Conservation (phyloP, 2,797 vertebrate species). For the Notolabrus celidotus region DNA sequence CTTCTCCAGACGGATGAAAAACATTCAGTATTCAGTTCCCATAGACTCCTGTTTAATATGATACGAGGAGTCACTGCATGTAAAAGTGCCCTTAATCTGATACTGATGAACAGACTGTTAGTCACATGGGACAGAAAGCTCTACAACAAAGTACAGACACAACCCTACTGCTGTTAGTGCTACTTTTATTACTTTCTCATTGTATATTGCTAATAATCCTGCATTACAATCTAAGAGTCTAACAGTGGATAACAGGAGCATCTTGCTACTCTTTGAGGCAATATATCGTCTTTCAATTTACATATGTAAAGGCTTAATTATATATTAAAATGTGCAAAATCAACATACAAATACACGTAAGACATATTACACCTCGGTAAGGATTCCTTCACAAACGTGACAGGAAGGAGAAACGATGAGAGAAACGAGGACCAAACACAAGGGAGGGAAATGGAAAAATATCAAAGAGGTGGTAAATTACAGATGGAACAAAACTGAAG, state of each 20-base stretch:
- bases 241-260: slow-evolving; percentile 28
- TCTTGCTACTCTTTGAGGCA: slow-evolving; percentile 37
- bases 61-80: slow-evolving; percentile 23
- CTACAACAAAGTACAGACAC: slow-evolving; percentile 32
- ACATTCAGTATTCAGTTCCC: slow-evolving; percentile 1
- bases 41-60: slow-evolving; percentile 10
- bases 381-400: slow-evolving; percentile 30
- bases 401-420: background rate
- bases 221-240: slow-evolving; percentile 26
- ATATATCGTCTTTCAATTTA: slow-evolving; percentile 52
- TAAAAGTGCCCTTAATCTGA: slow-evolving; percentile 33
- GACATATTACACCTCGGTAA: slow-evolving; percentile 39
- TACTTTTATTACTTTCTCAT: slow-evolving; percentile 34
- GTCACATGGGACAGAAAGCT: slow-evolving; percentile 2
- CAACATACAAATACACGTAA: slow-evolving; percentile 64
- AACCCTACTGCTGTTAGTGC: slow-evolving; percentile 61
- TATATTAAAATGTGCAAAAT: slow-evolving; percentile 87
- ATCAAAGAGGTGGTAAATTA: background rate
- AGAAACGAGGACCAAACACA: background rate
- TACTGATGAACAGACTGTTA: slow-evolving; percentile 14
- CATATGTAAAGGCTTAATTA: slow-evolving; percentile 56
- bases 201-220: slow-evolving; percentile 53
- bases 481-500: background rate
- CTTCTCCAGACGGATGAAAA: slow-evolving; percentile 7
- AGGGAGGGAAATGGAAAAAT: background rate